phyloP scores from a whole-genome alignment of 2,888 invertebrate species.

The Cylloceria caligata region DNA sequence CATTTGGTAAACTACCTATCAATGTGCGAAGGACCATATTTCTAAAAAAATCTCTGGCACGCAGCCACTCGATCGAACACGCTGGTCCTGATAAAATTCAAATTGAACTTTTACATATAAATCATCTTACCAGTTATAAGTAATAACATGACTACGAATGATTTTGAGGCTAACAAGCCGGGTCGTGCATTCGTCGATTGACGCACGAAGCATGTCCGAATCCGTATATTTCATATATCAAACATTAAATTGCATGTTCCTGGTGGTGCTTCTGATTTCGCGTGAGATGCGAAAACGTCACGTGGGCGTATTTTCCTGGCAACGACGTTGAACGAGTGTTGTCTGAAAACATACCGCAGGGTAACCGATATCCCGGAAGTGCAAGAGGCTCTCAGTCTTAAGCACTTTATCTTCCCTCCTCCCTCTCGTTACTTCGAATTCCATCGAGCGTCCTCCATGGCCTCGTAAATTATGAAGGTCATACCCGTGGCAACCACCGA shows the following conservation, averaged over 20 bases:
- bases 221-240: conserved; percentile 19
- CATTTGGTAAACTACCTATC: too few species aligned
- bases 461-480: conserved; percentile 33
- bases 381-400: conserved; percentile 33
- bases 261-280: not conserved
- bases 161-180: too few species aligned
- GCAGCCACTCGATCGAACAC: too few species aligned
- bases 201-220: conserved; percentile 14
- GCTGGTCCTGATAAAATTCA: too few species aligned
- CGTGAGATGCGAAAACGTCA: conserved; percentile 54
- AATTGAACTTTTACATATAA: too few species aligned
- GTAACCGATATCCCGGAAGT: conserved; percentile 62
- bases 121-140: too few species aligned
- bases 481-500: not conserved
- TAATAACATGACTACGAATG: too few species aligned
- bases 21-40: too few species aligned
- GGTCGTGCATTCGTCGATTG: conserved; percentile 58
- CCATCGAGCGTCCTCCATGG: not conserved
- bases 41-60: too few species aligned
- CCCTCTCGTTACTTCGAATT: conserved; percentile 1
- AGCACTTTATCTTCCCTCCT: conserved; percentile 30
- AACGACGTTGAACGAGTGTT: conserved; percentile 28
- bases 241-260: not conserved
- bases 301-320: conserved; percentile 62
- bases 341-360: conserved; percentile 55